These are phyloP conservation scores for Manis pentadactyla DNA, from an alignment of 2,797 vertebrate genomes.

Conservation along the genomic window DNA sequence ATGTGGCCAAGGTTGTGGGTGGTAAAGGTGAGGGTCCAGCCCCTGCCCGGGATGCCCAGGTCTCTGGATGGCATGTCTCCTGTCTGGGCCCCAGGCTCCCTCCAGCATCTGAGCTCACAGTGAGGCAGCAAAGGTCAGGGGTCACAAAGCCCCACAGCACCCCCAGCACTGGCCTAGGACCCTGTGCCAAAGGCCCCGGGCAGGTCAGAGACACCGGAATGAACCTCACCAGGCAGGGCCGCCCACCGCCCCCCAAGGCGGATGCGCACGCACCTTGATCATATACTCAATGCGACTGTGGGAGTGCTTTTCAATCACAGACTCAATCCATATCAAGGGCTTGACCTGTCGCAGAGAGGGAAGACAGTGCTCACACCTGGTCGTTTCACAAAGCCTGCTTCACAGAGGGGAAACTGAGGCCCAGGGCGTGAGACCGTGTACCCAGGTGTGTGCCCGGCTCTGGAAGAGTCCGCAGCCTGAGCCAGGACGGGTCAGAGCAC, in stretches of 20 bases:
- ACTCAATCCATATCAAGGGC: constrained; percentile 99
- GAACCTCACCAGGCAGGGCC: too few species aligned
- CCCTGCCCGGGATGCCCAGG: too few species aligned
- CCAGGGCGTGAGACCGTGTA: neutral
- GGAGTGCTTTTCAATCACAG: constrained; percentile 99
- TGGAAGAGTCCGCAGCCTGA: neutral
- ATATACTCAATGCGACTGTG: constrained; percentile 99
- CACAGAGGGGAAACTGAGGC: neutral
- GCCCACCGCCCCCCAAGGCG: rapidly evolving
- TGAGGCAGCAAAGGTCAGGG: too few species aligned
- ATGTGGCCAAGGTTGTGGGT: neutral
- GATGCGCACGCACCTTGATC: constrained; percentile 93
- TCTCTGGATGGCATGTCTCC: too few species aligned
- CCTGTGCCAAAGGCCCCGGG: neutral
- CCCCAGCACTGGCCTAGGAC: neutral
- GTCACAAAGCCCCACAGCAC: neutral
- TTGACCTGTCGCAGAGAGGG: constrained; percentile 90
- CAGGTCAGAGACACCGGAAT: neutral
- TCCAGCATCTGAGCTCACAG: neutral
- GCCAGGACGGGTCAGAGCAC: neutral
- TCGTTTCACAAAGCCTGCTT: neutral
- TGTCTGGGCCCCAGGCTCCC: too few species aligned
- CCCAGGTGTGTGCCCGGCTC: neutral
- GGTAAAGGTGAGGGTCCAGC: neutral
- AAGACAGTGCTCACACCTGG: rapidly evolving